Conservation (phyloP, 2,113 vertebrate species). For the Lepisosteus oculatus region DNA sequence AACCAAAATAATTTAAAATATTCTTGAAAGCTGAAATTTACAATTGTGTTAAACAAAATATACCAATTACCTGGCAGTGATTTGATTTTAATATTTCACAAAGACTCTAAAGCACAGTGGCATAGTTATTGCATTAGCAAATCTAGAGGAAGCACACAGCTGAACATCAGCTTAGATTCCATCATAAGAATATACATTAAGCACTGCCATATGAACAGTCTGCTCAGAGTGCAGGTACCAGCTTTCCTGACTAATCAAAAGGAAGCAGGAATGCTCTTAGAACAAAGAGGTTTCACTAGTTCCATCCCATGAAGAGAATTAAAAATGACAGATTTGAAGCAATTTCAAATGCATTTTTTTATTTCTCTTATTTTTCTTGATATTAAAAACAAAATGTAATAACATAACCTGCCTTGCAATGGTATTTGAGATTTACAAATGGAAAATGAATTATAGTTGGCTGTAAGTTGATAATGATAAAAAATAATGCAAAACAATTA, state of each 20-base stretch:
- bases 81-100: constrained; percentile 67
- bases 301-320: neutral
- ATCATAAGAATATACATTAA: constrained; percentile 36
- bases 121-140: constrained; percentile 26
- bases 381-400: no score
- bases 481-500: no score
- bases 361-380: no score
- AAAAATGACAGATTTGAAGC: neutral
- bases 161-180: constrained; percentile 54
- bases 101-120: constrained; percentile 42
- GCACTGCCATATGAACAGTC: constrained; percentile 12
- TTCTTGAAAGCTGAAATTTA: constrained; percentile 65
- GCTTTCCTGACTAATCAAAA: constrained; percentile 14
- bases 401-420: neutral
- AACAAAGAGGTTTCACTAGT: neutral
- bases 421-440: no score
- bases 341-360: neutral
- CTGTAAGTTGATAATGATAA: no score
- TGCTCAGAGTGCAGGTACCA: constrained; percentile 57
- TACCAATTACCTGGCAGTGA: constrained; percentile 27
- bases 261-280: neutral
- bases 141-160: constrained; percentile 45
- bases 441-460: no score
- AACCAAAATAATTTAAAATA: constrained; percentile 36
- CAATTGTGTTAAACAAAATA: constrained; percentile 64